Evolutionary conservation across 2,888 invertebrate species (phyloP).

Genomic region (Pheosia gnoma): DNA sequence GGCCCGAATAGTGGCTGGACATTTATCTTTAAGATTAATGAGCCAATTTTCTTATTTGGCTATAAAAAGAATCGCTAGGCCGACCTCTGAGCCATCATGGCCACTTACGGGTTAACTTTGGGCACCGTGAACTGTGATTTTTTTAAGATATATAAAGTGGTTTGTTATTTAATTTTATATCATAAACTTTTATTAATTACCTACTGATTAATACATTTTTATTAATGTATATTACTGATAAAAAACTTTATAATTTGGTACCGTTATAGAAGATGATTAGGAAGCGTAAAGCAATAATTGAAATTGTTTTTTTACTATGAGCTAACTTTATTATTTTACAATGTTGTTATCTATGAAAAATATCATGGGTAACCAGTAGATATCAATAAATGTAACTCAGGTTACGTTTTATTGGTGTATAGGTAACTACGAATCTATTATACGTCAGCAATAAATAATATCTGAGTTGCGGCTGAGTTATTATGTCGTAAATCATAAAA

Average conservation of each 20-base stretch:
- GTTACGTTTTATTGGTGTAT: not conserved
- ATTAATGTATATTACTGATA: not conserved
- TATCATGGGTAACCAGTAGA: too few species aligned
- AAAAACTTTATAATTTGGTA: too few species aligned
- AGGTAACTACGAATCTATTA: constrained; percentile 11
- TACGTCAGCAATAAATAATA: constrained; percentile 16
- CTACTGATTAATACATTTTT: too few species aligned
- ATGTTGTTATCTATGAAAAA: too few species aligned
- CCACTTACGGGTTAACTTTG: constrained; percentile 71
- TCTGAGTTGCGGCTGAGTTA: constrained; percentile 15
- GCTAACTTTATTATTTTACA: too few species aligned
- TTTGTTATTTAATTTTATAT: too few species aligned
- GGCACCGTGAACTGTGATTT: constrained; percentile 52
- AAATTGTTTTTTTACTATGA: too few species aligned
- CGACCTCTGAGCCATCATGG: constrained; percentile 65
- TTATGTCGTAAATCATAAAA: constrained; percentile 14
- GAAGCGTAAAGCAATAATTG: too few species aligned
- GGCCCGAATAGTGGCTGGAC: constrained; percentile 80
- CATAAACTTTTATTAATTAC: too few species aligned
- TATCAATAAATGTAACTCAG: too few species aligned
- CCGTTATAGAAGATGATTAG: too few species aligned
- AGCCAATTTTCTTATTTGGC: constrained; percentile 84
- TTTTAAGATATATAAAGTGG: constrained; percentile 26
- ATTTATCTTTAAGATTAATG: constrained; percentile 84
- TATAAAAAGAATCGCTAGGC: constrained; percentile 81